Conservation (phyloP, 2,113 vertebrate species). For the Capreolus pygargus region DNA sequence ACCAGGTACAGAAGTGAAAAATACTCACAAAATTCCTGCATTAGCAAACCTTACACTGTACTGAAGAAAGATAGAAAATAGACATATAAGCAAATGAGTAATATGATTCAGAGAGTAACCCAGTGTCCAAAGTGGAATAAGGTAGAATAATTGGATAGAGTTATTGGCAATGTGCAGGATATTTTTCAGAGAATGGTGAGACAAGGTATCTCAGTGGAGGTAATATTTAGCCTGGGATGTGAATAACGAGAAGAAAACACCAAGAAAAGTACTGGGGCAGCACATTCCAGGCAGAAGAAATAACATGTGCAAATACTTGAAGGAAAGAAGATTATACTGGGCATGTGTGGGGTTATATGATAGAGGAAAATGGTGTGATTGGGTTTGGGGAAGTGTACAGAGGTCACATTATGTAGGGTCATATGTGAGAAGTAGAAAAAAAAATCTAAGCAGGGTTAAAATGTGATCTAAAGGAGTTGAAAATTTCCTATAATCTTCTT, state of each 20-base stretch:
- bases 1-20: not conserved
- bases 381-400: not conserved
- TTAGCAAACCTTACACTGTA: not conserved
- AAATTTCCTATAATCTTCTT: not conserved
- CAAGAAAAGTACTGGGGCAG: not conserved
- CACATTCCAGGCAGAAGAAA: not conserved
- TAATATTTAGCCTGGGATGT: not conserved
- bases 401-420: not conserved
- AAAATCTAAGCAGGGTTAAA: not conserved
- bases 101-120: not conserved
- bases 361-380: no score
- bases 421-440: not conserved
- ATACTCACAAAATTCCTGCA: not conserved
- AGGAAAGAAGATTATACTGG: not conserved
- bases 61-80: not conserved
- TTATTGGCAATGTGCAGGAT: not conserved
- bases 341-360: not conserved
- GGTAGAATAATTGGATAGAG: not conserved
- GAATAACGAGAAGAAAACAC: not conserved
- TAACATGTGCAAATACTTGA: not conserved
- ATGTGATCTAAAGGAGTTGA: not conserved
- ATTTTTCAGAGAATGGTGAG: not conserved
- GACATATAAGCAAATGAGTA: not conserved
- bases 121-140: not conserved
- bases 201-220: not conserved